Conservation (phyloP, 1,140 invertebrate species). For the Bombus polaris region DNA sequence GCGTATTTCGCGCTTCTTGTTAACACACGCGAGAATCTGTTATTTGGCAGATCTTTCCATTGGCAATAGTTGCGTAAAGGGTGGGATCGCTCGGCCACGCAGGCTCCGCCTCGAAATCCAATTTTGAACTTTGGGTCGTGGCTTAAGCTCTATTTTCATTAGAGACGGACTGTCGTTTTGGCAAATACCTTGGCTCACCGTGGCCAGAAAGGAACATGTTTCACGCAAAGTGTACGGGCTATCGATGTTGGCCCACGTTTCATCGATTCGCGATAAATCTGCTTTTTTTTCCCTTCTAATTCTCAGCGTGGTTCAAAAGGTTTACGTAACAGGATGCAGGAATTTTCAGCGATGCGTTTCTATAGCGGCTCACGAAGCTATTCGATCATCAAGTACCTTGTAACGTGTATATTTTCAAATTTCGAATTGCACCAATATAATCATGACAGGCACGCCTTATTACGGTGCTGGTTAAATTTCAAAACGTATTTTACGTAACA, state of each 20-base stretch:
- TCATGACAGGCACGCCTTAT: too few species aligned
- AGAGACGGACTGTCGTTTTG: conserved; percentile 32
- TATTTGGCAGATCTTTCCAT: conserved; percentile 51
- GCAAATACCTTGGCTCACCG: conserved; percentile 1
- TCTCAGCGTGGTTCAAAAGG: too few species aligned
- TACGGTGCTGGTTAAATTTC: too few species aligned
- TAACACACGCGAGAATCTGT: not conserved
- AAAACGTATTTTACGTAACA: too few species aligned
- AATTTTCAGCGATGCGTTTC: not conserved
- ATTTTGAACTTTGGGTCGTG: conserved; percentile 53
- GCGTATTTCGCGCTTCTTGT: not conserved
- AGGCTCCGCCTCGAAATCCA: conserved; percentile 50
- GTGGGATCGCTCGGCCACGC: conserved; percentile 40
- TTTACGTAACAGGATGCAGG: too few species aligned
- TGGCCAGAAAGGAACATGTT: not conserved
- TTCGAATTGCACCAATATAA: too few species aligned
- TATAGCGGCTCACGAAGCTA: not conserved
- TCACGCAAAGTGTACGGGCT: not conserved
- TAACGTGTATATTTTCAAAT: too few species aligned
- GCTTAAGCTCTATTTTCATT: conserved; percentile 57
- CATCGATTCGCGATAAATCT: not conserved
- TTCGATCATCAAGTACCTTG: too few species aligned
- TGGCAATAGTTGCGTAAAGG: conserved; percentile 46
- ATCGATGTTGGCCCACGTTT: not conserved
- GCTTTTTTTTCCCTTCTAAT: too few species aligned